Conservation (phyloP, 2,113 vertebrate genomes). For the Vombatus ursinus region DNA sequence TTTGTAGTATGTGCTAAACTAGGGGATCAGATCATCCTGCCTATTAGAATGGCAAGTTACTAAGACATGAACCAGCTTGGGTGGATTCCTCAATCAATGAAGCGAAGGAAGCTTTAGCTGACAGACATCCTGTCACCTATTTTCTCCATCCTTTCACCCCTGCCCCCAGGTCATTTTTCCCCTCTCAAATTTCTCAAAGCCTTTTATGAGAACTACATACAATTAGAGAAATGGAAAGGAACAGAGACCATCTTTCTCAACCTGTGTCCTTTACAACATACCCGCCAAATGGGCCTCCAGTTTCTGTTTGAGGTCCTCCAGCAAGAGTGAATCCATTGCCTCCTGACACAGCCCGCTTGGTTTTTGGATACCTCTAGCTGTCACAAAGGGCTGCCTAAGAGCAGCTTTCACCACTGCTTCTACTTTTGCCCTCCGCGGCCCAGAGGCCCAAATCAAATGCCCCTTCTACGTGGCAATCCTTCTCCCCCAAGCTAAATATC, state of each 20-base stretch:
- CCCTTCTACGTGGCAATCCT: not conserved
- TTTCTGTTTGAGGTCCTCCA: not conserved
- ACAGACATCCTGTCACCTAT: not conserved
- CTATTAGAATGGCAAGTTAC: not conserved
- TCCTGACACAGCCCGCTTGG: not conserved
- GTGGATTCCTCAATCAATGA: not conserved
- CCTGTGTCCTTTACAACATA: not conserved
- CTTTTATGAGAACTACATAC: not conserved
- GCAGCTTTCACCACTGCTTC: not conserved
- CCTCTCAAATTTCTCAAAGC: not conserved
- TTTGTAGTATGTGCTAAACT: not conserved
- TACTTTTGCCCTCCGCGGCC: not conserved
- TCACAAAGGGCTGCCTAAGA: too few relatives aligned
- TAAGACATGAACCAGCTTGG: not conserved
- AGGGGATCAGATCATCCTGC: not conserved
- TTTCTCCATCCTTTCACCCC: not conserved
- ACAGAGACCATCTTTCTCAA: not conserved
- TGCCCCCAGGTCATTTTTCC: not conserved
- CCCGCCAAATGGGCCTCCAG: not conserved
- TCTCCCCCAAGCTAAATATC: not conserved
- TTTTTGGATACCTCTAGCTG: not conserved
- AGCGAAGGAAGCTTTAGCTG: not conserved
- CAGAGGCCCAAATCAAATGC: not conserved
- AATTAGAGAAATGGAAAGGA: not conserved
- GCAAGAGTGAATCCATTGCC: not conserved